Conservation (phyloP, 53 echinoderm and acorn worm species). For the Zoroaster sp. region DNA sequence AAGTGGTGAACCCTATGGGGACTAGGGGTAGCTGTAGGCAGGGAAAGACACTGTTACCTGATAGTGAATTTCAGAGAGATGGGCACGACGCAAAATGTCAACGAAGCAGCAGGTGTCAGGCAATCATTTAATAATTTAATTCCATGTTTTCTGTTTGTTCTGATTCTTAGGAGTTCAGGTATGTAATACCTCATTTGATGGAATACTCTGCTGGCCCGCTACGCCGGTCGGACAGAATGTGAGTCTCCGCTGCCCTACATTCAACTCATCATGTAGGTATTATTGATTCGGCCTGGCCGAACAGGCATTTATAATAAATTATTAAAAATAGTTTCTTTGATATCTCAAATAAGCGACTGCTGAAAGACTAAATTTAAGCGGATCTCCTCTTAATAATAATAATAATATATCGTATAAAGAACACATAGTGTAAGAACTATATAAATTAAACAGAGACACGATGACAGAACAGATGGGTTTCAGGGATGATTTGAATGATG, state of each 20-base stretch:
- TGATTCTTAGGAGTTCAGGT: neutral
- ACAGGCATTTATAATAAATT: neutral
- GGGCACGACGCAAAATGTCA: neutral
- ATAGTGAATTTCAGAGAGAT: neutral
- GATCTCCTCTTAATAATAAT: too few species aligned
- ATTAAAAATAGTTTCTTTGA: slow-evolving; percentile 3
- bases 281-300: neutral
- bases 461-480: too few species aligned
- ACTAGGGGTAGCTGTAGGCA: neutral
- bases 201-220: slow-evolving; percentile 77
- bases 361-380: too few species aligned
- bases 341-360: too few species aligned
- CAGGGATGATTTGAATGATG: too few species aligned
- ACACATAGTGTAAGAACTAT: too few species aligned
- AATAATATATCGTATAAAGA: too few species aligned
- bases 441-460: too few species aligned
- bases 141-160: neutral
- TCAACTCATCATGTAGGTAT: slow-evolving; percentile 23
- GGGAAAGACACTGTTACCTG: neutral
- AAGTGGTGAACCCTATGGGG: too few species aligned
- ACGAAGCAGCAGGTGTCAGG: neutral
- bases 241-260: slow-evolving; percentile 62
- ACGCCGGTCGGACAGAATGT: slow-evolving; percentile 62
- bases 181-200: slow-evolving; percentile 71
- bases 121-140: neutral